A percentile compares a stretch with the other conserved stretches of the same genome.
These are phyloP conservation scores for Ptychadena robeensis DNA, from an alignment of 2,797 vertebrate genomes.

Conservation along the genomic window DNA sequence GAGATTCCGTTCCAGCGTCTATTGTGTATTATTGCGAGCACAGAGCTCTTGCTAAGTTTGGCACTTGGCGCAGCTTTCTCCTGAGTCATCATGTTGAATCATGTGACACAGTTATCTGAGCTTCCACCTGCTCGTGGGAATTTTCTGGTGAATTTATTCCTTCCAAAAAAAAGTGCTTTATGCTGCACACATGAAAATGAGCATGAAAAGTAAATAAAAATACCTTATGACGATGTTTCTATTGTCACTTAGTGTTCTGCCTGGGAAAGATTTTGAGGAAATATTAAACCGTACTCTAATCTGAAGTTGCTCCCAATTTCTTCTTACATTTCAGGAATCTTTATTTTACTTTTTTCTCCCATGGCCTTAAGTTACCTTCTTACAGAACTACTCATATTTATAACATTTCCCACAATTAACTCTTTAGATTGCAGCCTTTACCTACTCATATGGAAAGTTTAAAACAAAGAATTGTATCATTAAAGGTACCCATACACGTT, in stretches of 20 bases:
- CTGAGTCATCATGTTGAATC: slow-evolving; percentile 50
- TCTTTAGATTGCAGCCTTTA: not conserved
- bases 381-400: not conserved
- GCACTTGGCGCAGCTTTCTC: slow-evolving; percentile 40
- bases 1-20: slow-evolving; percentile 10
- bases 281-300: not conserved
- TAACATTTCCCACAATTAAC: not conserved
- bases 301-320: not conserved
- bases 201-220: slow-evolving; percentile 14
- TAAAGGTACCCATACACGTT: too few relatives aligned
- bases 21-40: slow-evolving; percentile 19
- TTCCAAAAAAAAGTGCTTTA: slow-evolving; percentile 35
- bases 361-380: not conserved
- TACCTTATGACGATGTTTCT: slow-evolving; percentile 9
- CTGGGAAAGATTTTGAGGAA: slow-evolving; percentile 17
- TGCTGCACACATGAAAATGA: slow-evolving; percentile 27
- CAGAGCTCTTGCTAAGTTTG: slow-evolving; percentile 47
- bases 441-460: not conserved
- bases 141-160: slow-evolving; percentile 51
- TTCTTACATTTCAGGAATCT: not conserved
- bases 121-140: slow-evolving; percentile 53
- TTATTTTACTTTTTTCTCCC: not conserved
- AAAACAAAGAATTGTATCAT: not conserved
- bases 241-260: slow-evolving; percentile 3
- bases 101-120: slow-evolving; percentile 35